phyloP scores from a whole-genome alignment of 2,888 invertebrate species.

The Gymnocheta viridis region DNA sequence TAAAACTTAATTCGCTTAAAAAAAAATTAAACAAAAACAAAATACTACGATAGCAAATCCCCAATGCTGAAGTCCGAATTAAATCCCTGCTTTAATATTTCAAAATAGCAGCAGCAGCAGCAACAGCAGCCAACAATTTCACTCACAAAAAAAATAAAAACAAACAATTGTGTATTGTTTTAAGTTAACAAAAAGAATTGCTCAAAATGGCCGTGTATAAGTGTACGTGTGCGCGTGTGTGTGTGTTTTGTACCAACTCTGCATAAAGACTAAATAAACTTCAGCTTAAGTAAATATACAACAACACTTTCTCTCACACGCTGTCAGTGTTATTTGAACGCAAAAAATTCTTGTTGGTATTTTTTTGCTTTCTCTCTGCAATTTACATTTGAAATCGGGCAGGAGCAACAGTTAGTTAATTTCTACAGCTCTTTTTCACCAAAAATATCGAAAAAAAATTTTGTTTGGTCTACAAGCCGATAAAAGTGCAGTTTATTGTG shows the following conservation, averaged over 20 bases:
- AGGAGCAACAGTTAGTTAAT: neutral
- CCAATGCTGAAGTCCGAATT: constrained; percentile 27
- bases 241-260: constrained; percentile 5
- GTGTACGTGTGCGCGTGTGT: neutral
- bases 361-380: neutral
- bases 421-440: too few species aligned
- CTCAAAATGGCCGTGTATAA: neutral
- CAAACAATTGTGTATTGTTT: constrained; percentile 37
- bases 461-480: too few species aligned
- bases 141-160: neutral
- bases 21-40: neutral
- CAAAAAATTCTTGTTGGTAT: constrained; percentile 3
- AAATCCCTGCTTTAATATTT: constrained; percentile 12
- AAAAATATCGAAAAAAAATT: too few species aligned
- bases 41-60: constrained; percentile 1
- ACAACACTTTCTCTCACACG: constrained; percentile 4
- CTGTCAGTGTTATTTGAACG: neutral
- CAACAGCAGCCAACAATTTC: neutral
- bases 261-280: constrained; percentile 34
- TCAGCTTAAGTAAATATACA: constrained; percentile 32
- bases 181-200: constrained; percentile 6
- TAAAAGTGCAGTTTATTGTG: too few species aligned
- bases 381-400: constrained; percentile 6
- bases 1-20: constrained; percentile 38
- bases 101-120: neutral